A percentile compares a stretch with the other conserved stretches of the same genome.
phyloP scores from a whole-genome alignment of 2,113 vertebrate genomes.

The Mola mola region DNA sequence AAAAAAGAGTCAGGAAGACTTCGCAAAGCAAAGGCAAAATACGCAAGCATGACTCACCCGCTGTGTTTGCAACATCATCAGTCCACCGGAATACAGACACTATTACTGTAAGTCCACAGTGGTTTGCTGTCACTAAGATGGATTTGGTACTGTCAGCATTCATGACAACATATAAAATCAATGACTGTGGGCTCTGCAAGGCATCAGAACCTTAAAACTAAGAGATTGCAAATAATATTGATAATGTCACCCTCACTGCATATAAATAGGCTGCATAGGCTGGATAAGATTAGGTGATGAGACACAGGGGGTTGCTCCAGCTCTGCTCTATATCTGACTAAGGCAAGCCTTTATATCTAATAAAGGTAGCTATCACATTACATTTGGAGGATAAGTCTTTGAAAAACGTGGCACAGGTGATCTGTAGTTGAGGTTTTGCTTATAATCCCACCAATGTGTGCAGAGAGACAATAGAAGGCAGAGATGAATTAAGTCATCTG shows the following conservation, averaged over 20 bases:
- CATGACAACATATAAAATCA: neutral
- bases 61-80: constrained; percentile 12
- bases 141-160: constrained; percentile 5
- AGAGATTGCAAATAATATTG: neutral
- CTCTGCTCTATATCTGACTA: constrained; percentile 31
- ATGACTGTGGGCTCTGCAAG: too few species aligned
- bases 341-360: constrained; percentile 30
- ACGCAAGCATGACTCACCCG: constrained; percentile 63
- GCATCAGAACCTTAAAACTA: constrained; percentile 2
- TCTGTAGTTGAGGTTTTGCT: constrained; percentile 23
- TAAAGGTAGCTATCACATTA: constrained; percentile 34
- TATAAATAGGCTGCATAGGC: neutral
- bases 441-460: constrained; percentile 25
- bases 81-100: constrained; percentile 23
- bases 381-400: constrained; percentile 23
- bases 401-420: too few species aligned
- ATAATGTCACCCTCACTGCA: neutral
- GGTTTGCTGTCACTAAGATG: constrained; percentile 4
- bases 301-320: constrained; percentile 2
- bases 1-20: constrained; percentile 31
- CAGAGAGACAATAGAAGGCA: constrained; percentile 19
- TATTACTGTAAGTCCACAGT: constrained; percentile 18
- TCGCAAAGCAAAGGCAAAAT: constrained; percentile 36
- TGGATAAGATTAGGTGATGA: constrained; percentile 15
- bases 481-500: constrained; percentile 44